Base-by-base conservation (phyloP, 2,113 vertebrate genomes). In the Cisticola juncidis region DNA sequence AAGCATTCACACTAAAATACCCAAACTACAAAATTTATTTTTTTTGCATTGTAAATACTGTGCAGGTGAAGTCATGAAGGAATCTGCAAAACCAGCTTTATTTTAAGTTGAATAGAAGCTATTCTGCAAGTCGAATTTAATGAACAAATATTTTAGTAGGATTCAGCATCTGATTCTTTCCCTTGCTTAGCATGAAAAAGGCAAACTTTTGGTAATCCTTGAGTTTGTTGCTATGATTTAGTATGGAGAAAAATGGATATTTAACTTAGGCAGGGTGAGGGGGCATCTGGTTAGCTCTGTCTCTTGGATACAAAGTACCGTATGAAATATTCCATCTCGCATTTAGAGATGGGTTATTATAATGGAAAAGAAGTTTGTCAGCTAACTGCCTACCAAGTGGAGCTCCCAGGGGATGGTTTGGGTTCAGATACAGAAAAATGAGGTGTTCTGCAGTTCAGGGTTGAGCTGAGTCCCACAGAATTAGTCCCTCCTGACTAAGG, bases 301-400 rank as follows among this genome's bases (percentile, higher is more conserved):
- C 12, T 74, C 92, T 81, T 58, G 51, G 86, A 31, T 78, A 44
- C 7, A 33, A 88, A 72, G 23, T 28, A 21, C 54, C 65, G 2
- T 11, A 48, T 45, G 36, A 90, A 95, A 65, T 69, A 45, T 23
- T 88, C 53, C 22, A 79, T 68, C 51, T 78, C 26, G 4, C 28
- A 53, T 92, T 71, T 61, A 93, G 88, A 65, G 48, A 69, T 60
- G 73, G 56, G 26, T 35, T 84, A 56, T 71, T 92, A 31, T 17
- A 60, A 93, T 50, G 64, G 71, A 86, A 74, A 89, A 81, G 14
- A 68, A 56, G 80, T 93, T 89, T 85, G 57, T 93, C 62, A 94
- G 70, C 61, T 91, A 72, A 47, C 81, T 68, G 87, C 61, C 90
- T 87, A 4, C 36, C 66, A 69, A 48, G 73, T 80, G 70, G 73